Base-by-base conservation (phyloP, 1,140 invertebrate genomes). In the Aphis gossypii region DNA sequence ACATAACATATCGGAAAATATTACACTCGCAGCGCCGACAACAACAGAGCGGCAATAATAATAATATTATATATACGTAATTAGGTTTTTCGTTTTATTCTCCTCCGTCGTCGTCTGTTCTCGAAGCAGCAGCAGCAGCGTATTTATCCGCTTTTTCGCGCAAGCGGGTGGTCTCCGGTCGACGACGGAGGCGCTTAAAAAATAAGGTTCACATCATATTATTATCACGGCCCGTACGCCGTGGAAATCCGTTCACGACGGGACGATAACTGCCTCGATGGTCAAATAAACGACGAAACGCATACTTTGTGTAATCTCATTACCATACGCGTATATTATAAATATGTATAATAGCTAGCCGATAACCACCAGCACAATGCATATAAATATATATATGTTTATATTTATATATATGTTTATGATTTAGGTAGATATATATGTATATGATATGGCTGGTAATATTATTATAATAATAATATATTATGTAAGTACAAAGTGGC, bases 1-100 rank as follows among this genome's bases (percentile, higher is more conserved):
- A 60, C 88, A 90, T 90, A 90, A 90, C 88, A 38, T 90, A 90
- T 90, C 88, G 88, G 35, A 90, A 90, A 90, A 90, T 90, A 90
- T 90, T 90, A 60, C 6, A 60, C 88, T 51, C 88, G 88, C 44
- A 35, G 51, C 38, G 6, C 21, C 35, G 44, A 48, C 25, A 30
- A 38, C 38, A 30, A 84, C 38, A 30, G 30, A 48, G 48, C 11
- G 54, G 35, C 51, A 51, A 88, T 51, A 51, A 88, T 51, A 89
- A 56, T 56, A 56, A 56, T 56, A 30, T 41, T n/a, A n/a, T 56
- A 41, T 41, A 41, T 41, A 56, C 51, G 88, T 56, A 60, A 90
- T 90, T 54, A 60, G 46, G 48, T 88, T 51, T 44, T 44, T 86
- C 41, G 83, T 86, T 38, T 38, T 41, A 44, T 86, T 46, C 38